Evolutionary conservation across 2,113 vertebrate genomes (phyloP).

Genomic region (Oriolus oriolus): DNA sequence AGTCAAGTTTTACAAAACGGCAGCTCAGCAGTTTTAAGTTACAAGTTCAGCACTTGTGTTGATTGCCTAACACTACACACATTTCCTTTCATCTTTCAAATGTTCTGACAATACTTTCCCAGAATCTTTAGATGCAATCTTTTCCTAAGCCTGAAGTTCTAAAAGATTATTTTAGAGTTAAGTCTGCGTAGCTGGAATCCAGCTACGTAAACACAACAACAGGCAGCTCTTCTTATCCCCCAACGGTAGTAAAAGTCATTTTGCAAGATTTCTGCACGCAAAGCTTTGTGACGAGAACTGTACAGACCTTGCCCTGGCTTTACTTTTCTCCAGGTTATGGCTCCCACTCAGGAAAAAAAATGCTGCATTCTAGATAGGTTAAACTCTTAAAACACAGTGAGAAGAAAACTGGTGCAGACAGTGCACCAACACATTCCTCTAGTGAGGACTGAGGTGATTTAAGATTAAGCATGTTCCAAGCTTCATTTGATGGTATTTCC

Average conservation of each 20-base stretch:
- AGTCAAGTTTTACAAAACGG: neutral
- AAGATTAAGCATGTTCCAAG: neutral
- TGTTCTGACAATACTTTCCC: neutral
- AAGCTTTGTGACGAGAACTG: neutral
- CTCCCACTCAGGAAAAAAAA: neutral
- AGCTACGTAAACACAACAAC: neutral
- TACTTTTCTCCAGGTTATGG: neutral
- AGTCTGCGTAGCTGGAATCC: neutral
- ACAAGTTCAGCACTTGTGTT: neutral
- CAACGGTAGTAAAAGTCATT: neutral
- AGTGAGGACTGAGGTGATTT: neutral
- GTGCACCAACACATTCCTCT: neutral
- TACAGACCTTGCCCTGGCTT: neutral
- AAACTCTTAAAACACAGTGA: neutral
- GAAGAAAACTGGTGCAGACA: neutral
- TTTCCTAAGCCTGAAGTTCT: neutral
- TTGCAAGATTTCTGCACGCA: neutral
- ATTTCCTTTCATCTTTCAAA: neutral
- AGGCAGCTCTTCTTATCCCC: neutral
- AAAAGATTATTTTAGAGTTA: neutral
- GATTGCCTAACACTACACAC: neutral
- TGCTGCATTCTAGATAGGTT: neutral
- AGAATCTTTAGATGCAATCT: neutral
- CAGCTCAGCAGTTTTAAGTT: neutral
- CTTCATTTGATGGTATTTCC: neutral